phyloP scores from a whole-genome alignment of 2,888 invertebrate species.

The Acleris emargana region DNA sequence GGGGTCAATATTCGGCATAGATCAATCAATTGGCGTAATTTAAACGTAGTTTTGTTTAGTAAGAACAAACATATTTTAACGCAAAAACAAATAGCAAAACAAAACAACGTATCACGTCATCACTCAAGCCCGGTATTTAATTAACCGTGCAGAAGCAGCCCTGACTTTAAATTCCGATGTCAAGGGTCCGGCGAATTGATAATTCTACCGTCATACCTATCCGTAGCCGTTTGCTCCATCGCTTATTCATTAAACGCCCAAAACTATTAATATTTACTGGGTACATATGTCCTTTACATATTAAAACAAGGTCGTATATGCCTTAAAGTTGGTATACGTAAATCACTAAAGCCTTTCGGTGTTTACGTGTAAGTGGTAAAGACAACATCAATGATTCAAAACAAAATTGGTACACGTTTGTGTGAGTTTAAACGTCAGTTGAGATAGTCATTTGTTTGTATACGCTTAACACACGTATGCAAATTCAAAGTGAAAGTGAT shows the following conservation, averaged over 20 bases:
- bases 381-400: too few species aligned
- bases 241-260: constrained; percentile 35
- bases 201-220: constrained; percentile 23
- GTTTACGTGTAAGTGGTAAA: too few species aligned
- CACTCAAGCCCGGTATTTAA: constrained; percentile 21
- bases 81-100: not conserved
- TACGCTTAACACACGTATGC: too few species aligned
- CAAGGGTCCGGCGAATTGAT: constrained; percentile 35
- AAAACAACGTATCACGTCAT: not conserved
- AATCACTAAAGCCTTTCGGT: not conserved
- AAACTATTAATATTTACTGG: constrained; percentile 35
- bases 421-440: too few species aligned
- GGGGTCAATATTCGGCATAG: too few species aligned
- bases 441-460: too few species aligned
- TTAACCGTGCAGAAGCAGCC: constrained; percentile 23
- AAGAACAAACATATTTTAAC: too few species aligned
- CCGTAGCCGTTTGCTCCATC: constrained; percentile 13
- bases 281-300: constrained; percentile 7
- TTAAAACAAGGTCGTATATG: constrained; percentile 2
- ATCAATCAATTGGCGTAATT: too few species aligned
- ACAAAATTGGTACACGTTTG: too few species aligned
- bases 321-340: not conserved
- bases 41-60: too few species aligned
- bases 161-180: constrained; percentile 34
- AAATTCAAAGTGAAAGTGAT: not conserved